Evolutionary conservation across 2,888 invertebrate genomes (phyloP).

Genomic region (Campoplex nolae): DNA sequence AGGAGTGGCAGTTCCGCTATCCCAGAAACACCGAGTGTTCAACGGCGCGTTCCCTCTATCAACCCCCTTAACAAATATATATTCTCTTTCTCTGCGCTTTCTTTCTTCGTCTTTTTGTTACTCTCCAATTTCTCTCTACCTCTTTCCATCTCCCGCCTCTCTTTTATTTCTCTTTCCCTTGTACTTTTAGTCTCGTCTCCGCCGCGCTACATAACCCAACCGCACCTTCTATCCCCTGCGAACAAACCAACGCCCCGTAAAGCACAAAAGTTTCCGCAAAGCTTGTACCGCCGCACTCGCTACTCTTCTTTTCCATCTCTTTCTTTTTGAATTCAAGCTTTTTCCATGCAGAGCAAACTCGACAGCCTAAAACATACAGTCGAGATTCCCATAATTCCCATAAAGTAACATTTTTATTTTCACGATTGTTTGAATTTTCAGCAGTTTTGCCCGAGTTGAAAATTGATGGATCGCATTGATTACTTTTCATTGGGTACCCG

Average conservation of each 20-base stretch:
- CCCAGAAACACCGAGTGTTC: conserved; percentile 65
- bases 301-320: conserved; percentile 48
- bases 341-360: conserved; percentile 29
- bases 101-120: conserved; percentile 34
- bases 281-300: conserved; percentile 57
- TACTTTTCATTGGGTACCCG: too few species aligned
- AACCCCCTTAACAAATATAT: conserved; percentile 28
- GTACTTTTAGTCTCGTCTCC: background rate
- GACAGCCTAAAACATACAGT: conserved; percentile 22
- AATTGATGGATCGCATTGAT: too few species aligned
- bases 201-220: conserved; percentile 9
- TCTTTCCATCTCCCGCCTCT: conserved; percentile 31
- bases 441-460: background rate
- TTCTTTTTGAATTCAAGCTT: conserved; percentile 42
- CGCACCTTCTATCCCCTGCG: background rate
- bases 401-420: background rate
- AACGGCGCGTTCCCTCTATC: conserved; percentile 61
- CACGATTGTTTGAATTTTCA: background rate
- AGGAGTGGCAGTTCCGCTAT: conserved; percentile 57
- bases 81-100: conserved; percentile 26
- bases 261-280: conserved; percentile 61
- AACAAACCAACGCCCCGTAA: conserved; percentile 45
- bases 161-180: background rate
- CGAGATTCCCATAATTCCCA: conserved; percentile 14
- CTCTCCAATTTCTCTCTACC: conserved; percentile 30